These are phyloP conservation scores for Drosophila mayri DNA, from an alignment of 1,140 invertebrate genomes.

Conservation along the genomic window DNA sequence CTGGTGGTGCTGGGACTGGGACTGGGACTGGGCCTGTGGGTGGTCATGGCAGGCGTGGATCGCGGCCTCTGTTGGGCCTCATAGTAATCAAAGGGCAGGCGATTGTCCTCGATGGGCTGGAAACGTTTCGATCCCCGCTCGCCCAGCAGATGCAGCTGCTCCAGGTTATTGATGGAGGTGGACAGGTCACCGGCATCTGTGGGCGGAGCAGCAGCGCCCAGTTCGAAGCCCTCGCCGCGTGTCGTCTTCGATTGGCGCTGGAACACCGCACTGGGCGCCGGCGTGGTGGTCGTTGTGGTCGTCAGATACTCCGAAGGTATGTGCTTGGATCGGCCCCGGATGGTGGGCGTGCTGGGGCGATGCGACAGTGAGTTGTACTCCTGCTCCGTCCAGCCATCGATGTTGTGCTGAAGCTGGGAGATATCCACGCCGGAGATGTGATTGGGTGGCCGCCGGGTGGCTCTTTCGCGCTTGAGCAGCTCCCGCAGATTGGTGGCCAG, in stretches of 20 bases:
- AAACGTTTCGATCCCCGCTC: conserved; percentile 53
- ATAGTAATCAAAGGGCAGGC: conserved; percentile 58
- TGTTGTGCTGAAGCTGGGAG: conserved; percentile 91
- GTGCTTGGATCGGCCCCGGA: conserved; percentile 88
- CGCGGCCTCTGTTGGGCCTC: conserved; percentile 26
- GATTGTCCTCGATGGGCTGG: conserved; percentile 70
- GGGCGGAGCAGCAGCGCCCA: conserved; percentile 61
- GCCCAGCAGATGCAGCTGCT: conserved; percentile 61
- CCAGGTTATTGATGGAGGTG: conserved; percentile 78
- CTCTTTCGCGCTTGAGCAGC: conserved; percentile 73
- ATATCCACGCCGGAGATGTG: conserved; percentile 88
- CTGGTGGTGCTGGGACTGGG: conserved; percentile 25
- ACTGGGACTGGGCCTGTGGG: conserved; percentile 4
- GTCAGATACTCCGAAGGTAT: conserved; percentile 92
- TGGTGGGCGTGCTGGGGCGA: conserved; percentile 86
- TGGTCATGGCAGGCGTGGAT: conserved; percentile 17
- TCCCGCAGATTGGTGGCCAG: conserved; percentile 79
- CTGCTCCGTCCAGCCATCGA: conserved; percentile 93
- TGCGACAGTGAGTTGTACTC: conserved; percentile 88
- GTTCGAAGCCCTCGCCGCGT: conserved; percentile 64
- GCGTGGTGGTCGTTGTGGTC: conserved; percentile 85
- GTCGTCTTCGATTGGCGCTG: conserved; percentile 75
- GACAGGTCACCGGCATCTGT: conserved; percentile 66
- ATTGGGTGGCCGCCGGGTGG: conserved; percentile 45
- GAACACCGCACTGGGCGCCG: conserved; percentile 33